Evolutionary conservation across 2,797 vertebrate genomes (phyloP), one percentile per base, ranked within the genome.

Genomic region (Botia almorhae): DNA sequence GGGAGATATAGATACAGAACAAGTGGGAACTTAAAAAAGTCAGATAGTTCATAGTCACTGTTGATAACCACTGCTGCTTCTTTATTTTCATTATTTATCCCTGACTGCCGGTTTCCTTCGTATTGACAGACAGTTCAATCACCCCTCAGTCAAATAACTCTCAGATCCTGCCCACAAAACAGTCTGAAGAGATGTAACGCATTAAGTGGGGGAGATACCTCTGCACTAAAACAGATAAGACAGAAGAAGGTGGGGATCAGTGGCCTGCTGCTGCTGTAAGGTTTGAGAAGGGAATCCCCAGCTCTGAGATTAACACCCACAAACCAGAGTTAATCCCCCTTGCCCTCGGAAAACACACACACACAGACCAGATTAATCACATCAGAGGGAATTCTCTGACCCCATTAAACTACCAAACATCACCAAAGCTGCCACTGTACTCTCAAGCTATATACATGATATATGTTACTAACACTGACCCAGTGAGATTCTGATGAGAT

Each of bases 281-380:
- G 70, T 76, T n/a, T 71, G 58, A 86, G 87, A 73, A 79, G 88
- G 91, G 90, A 91, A 91, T 91, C 87, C 92, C 90, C 83, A 13
- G 39, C 63, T 80, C 71, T 19, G 36, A 82, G 82, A 85, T 85
- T 83, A 87, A 84, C 84, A 81, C 80, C 76, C 71, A 84, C 75
- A 73, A 90, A 83, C 36, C 53, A 90, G 89, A 92, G 90, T 75
- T 83, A 84, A 91, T 92, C 91, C 90, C 80, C 61, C 51, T 61
- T 63, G 58, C 48, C 78, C 43, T 64, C 78, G 78, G 74, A 74
- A 74, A 69, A 80, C 51, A 70, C 73, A 56, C 63, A 82, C 53
- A 79, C 43, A 50, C 48, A 84, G 68, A 82, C 55, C 72, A 67
- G 36, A 81, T 83, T 84, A 82, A 78, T 82, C 76, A 84, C 77